Percentiles rank a stretch among this genome's conserved stretches.
Evolutionary conservation across 2,888 invertebrate species (phyloP).

Genomic region (Bembecia ichneumoniformis): DNA sequence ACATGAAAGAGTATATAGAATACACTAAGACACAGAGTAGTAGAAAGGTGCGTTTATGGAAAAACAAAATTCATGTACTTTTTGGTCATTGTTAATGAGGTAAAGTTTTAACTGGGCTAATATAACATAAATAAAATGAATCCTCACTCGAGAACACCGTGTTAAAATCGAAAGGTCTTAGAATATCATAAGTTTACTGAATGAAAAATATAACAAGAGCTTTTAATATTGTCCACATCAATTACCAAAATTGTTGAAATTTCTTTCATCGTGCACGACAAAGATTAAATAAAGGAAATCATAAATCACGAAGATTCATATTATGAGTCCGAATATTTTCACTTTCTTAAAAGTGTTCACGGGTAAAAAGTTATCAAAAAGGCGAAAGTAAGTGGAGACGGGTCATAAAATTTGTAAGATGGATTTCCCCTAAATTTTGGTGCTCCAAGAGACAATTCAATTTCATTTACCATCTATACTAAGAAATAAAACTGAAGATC

Average conservation of each 20-base stretch:
- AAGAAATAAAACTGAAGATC: no score
- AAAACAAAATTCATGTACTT: no score
- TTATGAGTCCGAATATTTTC: conserved; percentile 2
- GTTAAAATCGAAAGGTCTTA: neutral
- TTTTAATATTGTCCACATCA: neutral
- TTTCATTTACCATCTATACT: no score
- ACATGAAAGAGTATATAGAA: no score
- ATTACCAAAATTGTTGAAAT: conserved; percentile 7
- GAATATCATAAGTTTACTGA: neutral
- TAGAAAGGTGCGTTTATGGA: no score
- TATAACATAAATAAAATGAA: no score
- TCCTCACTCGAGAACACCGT: no score
- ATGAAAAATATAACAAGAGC: neutral
- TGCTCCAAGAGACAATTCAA: no score
- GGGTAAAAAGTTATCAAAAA: neutral
- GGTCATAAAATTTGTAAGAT: neutral
- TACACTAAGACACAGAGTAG: no score
- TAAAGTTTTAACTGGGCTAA: no score
- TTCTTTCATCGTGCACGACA: conserved; percentile 33
- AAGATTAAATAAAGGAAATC: conserved; percentile 34
- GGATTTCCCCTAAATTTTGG: neutral
- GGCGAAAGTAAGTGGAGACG: neutral
- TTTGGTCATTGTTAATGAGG: no score
- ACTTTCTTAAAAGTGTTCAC: neutral
- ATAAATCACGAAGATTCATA: conserved; percentile 41